Percentiles rank a stretch among this genome's conserved stretches.
phyloP scores from a whole-genome alignment of 2,113 vertebrate species.

The Aphyosemion australe region DNA sequence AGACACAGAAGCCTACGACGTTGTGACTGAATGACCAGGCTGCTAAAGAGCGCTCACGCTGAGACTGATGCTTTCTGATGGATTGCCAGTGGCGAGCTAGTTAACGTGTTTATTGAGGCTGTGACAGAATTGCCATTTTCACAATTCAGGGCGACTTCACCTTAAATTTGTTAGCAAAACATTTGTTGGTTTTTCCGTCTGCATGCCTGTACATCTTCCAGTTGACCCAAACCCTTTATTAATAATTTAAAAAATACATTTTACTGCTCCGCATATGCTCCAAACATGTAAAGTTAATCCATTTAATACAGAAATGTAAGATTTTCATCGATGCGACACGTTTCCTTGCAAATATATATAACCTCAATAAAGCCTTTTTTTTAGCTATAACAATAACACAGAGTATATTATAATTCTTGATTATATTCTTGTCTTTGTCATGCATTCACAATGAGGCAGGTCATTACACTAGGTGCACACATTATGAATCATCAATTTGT shows the following conservation, averaged over 20 bases:
- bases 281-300: constrained; percentile 19
- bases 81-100: constrained; percentile 32
- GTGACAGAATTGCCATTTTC: constrained; percentile 40
- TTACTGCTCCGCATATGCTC: constrained; percentile 25
- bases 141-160: constrained; percentile 31
- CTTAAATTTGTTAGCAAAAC: constrained; percentile 6
- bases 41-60: constrained; percentile 40
- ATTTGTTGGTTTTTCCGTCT: constrained; percentile 6
- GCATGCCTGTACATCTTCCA: constrained; percentile 41
- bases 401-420: constrained; percentile 67
- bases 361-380: constrained; percentile 54
- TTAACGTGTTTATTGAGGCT: constrained; percentile 37
- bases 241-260: constrained; percentile 18
- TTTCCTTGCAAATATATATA: constrained; percentile 60
- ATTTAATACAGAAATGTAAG: constrained; percentile 24
- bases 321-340: constrained; percentile 19
- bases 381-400: constrained; percentile 69
- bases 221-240: constrained; percentile 2
- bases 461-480: constrained; percentile 69
- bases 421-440: constrained; percentile 75
- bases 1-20: constrained; percentile 20
- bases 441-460: constrained; percentile 79
- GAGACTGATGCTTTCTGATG: constrained; percentile 44
- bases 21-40: constrained; percentile 27
- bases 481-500: constrained; percentile 62